These are phyloP conservation scores for Melanotus villosus DNA, from an alignment of 2,888 invertebrate species.

Conservation along the genomic window DNA sequence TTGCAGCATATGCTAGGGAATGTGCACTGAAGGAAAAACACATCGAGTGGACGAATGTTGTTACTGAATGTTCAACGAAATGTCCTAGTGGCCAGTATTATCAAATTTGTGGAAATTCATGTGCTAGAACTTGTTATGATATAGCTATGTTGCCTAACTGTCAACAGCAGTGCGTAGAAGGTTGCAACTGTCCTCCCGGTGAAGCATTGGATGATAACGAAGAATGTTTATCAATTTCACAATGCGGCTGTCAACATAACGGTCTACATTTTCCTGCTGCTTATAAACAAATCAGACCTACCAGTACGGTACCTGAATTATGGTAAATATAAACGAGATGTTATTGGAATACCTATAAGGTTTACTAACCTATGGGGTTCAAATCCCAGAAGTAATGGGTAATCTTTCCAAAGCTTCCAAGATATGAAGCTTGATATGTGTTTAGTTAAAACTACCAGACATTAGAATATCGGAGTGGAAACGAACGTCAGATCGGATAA, in stretches of 20 bases:
- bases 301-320: constrained; percentile 75
- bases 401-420: too few species aligned
- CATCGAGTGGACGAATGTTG: constrained; percentile 83
- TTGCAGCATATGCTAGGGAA: constrained; percentile 87
- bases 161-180: constrained; percentile 83
- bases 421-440: too few species aligned
- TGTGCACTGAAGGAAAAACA: constrained; percentile 82
- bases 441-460: too few species aligned
- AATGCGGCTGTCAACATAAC: constrained; percentile 84
- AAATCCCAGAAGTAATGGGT: too few species aligned
- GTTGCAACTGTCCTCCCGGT: constrained; percentile 90
- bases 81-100: constrained; percentile 87
- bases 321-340: constrained; percentile 72
- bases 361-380: too few species aligned
- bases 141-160: constrained; percentile 70
- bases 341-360: too few species aligned
- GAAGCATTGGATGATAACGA: constrained; percentile 80
- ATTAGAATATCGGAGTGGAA: too few species aligned
- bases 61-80: constrained; percentile 84
- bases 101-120: constrained; percentile 89
- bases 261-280: constrained; percentile 82
- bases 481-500: too few species aligned
- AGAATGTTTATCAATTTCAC: constrained; percentile 81
- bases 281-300: constrained; percentile 78
- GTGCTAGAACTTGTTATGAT: constrained; percentile 82